Percentiles rank a stretch among this genome's conserved stretches.
These are phyloP conservation scores for Dynastes hyllus DNA, from an alignment of 2,888 invertebrate species.

Conservation along the genomic window DNA sequence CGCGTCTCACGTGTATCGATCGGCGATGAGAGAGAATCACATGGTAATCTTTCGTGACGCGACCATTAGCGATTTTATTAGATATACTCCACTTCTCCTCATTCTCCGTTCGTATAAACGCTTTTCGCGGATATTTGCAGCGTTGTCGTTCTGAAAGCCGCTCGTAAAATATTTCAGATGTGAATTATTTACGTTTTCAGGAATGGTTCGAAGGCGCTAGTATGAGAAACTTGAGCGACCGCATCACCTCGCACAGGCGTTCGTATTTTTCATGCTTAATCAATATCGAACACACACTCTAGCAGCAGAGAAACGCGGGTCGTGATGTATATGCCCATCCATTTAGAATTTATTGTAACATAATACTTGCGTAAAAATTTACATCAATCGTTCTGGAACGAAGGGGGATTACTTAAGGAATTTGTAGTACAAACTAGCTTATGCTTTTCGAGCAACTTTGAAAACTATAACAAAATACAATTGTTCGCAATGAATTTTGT, in stretches of 20 bases:
- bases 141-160: conserved; percentile 37
- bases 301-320: not conserved
- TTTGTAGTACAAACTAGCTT: too few relatives aligned
- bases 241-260: not conserved
- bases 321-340: not conserved
- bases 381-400: not conserved
- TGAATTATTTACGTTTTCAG: conserved; percentile 46
- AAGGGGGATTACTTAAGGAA: too few relatives aligned
- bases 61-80: conserved; percentile 44
- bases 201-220: conserved; percentile 26
- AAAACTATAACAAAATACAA: too few relatives aligned
- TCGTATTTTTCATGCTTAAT: conserved; percentile 18
- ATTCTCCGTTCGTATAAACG: conserved; percentile 30
- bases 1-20: conserved; percentile 14
- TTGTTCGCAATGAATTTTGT: too few relatives aligned
- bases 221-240: not conserved
- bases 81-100: not conserved
- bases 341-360: conserved; percentile 5
- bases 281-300: conserved; percentile 9
- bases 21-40: conserved; percentile 21
- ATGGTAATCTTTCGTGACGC: conserved; percentile 41
- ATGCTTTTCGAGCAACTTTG: too few relatives aligned
- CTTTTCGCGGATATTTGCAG: conserved; percentile 24
- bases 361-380: not conserved
- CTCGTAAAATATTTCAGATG: conserved; percentile 42